phyloP scores from a whole-genome alignment of 2,797 vertebrate species.

The Eupleurogrammus muticus region DNA sequence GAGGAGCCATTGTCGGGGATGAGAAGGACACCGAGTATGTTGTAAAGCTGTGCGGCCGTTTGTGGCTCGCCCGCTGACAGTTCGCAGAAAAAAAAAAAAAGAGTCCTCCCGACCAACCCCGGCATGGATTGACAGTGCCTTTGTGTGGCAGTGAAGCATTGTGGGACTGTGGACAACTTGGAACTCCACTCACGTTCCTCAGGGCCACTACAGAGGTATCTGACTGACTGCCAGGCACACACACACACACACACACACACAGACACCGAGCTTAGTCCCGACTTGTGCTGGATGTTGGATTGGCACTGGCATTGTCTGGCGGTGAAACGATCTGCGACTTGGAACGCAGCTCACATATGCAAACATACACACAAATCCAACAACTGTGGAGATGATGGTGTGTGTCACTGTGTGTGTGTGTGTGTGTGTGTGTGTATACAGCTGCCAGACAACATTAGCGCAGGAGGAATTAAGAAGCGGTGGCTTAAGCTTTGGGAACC shows the following conservation, averaged over 20 bases:
- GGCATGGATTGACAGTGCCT: conserved; percentile 43
- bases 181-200: conserved; percentile 59
- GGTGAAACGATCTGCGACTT: conserved; percentile 39
- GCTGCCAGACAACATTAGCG: conserved; percentile 48
- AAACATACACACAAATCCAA: conserved; percentile 19
- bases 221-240: conserved; percentile 46
- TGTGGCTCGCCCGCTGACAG: conserved; percentile 10
- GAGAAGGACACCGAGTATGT: conserved; percentile 24
- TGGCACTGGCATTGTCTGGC: conserved; percentile 63
- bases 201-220: conserved; percentile 39
- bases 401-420: background rate
- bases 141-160: conserved; percentile 54
- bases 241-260: conserved; percentile 7
- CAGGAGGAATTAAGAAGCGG: conserved; percentile 45
- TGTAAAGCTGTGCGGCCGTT: conserved; percentile 15
- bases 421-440: conserved; percentile 8
- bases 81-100: conserved; percentile 14
- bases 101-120: conserved; percentile 23
- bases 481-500: conserved; percentile 22
- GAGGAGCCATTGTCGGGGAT: background rate
- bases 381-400: conserved; percentile 10
- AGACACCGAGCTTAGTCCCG: conserved; percentile 48
- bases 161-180: conserved; percentile 52
- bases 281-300: conserved; percentile 53
- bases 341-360: conserved; percentile 22